A percentile compares a stretch with the other conserved stretches of the same genome.
phyloP scores from a whole-genome alignment of 1,140 invertebrate genomes.

The Conopomorpha cramerella region DNA sequence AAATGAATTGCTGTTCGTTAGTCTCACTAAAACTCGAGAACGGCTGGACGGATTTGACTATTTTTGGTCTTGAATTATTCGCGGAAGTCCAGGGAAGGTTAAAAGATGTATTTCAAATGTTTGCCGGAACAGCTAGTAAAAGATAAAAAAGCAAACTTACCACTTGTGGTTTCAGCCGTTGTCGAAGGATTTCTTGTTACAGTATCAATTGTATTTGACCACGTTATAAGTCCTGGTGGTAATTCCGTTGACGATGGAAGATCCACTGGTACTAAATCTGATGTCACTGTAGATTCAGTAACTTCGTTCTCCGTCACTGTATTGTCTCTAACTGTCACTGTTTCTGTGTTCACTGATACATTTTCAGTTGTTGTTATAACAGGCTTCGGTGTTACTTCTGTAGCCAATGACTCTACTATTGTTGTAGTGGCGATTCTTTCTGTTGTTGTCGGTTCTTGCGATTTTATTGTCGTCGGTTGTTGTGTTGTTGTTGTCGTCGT shows the following conservation, averaged over 20 bases:
- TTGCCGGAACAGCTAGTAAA: too few relatives aligned
- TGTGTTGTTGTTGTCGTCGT: constrained; percentile 17
- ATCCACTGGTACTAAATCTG: too few relatives aligned
- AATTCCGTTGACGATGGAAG: constrained; percentile 27
- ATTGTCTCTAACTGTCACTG: constrained; percentile 16
- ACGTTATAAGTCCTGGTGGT: constrained; percentile 61
- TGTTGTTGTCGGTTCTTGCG: constrained; percentile 3
- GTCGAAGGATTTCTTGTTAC: too few relatives aligned
- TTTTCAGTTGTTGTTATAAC: constrained; percentile 11
- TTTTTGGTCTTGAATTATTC: too few relatives aligned
- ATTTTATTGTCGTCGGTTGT: constrained; percentile 5
- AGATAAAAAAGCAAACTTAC: too few relatives aligned
- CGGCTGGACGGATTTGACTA: too few relatives aligned
- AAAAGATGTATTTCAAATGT: too few relatives aligned
- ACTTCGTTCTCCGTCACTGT: constrained; percentile 19
- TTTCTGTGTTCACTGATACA: constrained; percentile 19
- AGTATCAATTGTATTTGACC: constrained; percentile 63
- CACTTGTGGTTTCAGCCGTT: too few relatives aligned
- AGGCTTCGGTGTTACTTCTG: constrained; percentile 20
- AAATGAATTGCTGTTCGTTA: too few relatives aligned
- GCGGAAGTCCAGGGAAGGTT: too few relatives aligned
- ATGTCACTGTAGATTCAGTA: too few relatives aligned
- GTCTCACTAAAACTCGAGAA: too few relatives aligned
- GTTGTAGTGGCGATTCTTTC: constrained; percentile 7
- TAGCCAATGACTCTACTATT: constrained; percentile 21